These are phyloP conservation scores for Phenacoccus solenopsis DNA, from an alignment of 1,140 invertebrate genomes.

Conservation along the genomic window DNA sequence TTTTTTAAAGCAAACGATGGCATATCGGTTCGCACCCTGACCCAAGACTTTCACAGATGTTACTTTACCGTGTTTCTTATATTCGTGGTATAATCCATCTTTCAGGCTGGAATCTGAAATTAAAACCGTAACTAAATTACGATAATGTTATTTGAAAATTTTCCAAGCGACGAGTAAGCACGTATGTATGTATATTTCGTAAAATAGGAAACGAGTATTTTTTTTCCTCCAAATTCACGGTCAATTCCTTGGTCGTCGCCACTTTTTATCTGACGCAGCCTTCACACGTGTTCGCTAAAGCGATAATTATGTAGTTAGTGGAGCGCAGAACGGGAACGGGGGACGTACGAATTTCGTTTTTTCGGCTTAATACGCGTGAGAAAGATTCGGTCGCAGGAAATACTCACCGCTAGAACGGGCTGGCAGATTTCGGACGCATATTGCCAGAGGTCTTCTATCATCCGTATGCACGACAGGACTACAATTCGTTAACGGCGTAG, in stretches of 20 bases:
- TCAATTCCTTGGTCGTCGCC: too few species aligned
- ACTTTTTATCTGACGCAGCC: too few species aligned
- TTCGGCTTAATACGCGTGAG: too few species aligned
- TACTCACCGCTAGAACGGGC: conserved; percentile 59
- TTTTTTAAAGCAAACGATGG: conserved; percentile 89
- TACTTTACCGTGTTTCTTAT: conserved; percentile 96
- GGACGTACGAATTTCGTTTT: too few species aligned
- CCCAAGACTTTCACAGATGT: conserved; percentile 84
- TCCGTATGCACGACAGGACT: conserved; percentile 41
- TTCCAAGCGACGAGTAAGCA: too few species aligned
- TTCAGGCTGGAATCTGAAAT: conserved; percentile 79
- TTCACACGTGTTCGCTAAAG: too few species aligned
- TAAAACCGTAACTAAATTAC: conserved; percentile 20
- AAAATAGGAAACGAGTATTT: not conserved
- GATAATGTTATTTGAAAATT: conserved; percentile 55
- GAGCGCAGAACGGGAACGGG: too few species aligned
- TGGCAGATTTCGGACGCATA: conserved; percentile 83
- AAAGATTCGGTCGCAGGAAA: too few species aligned
- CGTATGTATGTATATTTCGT: not conserved
- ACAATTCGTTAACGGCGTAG: conserved; percentile 30
- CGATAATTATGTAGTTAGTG: too few species aligned
- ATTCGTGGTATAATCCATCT: conserved; percentile 95
- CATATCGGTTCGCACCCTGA: conserved; percentile 65
- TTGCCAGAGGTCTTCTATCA: conserved; percentile 66
- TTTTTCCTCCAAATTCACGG: not conserved